Conservation (phyloP, 1,140 invertebrate genomes). For the Aphelenchoides fujianensis region DNA sequence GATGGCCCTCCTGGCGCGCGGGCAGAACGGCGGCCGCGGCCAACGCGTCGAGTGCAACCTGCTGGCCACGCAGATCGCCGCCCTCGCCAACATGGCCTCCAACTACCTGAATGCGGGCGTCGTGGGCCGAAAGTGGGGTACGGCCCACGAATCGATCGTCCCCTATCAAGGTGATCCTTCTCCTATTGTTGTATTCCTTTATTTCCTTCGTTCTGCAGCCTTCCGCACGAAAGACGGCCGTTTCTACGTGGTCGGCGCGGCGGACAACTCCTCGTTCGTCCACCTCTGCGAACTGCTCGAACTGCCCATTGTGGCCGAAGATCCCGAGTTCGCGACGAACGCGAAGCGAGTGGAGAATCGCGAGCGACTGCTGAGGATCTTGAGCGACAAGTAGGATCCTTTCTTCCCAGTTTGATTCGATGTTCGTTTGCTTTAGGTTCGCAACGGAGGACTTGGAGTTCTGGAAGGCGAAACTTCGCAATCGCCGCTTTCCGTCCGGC, state of each 20-base stretch:
- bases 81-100: conserved; percentile 79
- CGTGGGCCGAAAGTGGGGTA: conserved; percentile 77
- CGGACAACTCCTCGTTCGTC: conserved; percentile 36
- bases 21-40: conserved; percentile 75
- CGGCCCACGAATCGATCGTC: conserved; percentile 87
- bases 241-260: conserved; percentile 36
- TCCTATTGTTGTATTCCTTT: too few relatives aligned
- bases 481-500: conserved; percentile 78
- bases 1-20: conserved; percentile 77
- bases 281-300: conserved; percentile 70
- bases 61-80: conserved; percentile 73
- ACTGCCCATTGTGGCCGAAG: conserved; percentile 68
- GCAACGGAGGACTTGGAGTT: conserved; percentile 71
- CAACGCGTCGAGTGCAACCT: conserved; percentile 90
- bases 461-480: conserved; percentile 75
- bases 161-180: too few relatives aligned
- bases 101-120: conserved; percentile 81
- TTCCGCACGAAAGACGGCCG: conserved; percentile 44
- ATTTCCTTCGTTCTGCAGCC: too few relatives aligned
- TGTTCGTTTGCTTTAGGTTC: conserved; percentile 66
- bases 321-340: conserved; percentile 74
- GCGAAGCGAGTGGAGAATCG: conserved; percentile 74
- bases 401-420: neutral
- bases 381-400: conserved; percentile 67
- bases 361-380: conserved; percentile 69